phyloP scores from a whole-genome alignment of 2,113 vertebrate species.

The zebrafish (Danio rerio) region GRCz12tu NC_133191.1:23162001-23162500 shows the following conservation, averaged over 20 bases:
- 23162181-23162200: conserved; percentile 46
- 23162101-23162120: conserved; percentile 59
- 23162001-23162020: neutral
- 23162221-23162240: conserved; percentile 45
- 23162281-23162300: conserved; percentile 39
- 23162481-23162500: neutral
- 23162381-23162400: neutral
- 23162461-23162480: neutral
- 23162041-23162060: neutral
- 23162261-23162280: conserved; percentile 46
- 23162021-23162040: neutral
- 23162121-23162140: conserved; percentile 62
- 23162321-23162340: neutral
- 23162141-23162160: conserved; percentile 64
- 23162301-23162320: conserved; percentile 45
- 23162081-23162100: conserved; percentile 54
- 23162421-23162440: conserved; percentile 53
- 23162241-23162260: conserved; percentile 42
- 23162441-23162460: conserved; percentile 33
- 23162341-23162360: no score
- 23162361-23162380: neutral
- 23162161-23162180: conserved; percentile 34
- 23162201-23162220: conserved; percentile 7
- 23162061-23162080: conserved; percentile 45
- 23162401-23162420: conserved; percentile 44